phyloP scores from a whole-genome alignment of 2,888 invertebrate species.

The Drosophila meridiana region DNA sequence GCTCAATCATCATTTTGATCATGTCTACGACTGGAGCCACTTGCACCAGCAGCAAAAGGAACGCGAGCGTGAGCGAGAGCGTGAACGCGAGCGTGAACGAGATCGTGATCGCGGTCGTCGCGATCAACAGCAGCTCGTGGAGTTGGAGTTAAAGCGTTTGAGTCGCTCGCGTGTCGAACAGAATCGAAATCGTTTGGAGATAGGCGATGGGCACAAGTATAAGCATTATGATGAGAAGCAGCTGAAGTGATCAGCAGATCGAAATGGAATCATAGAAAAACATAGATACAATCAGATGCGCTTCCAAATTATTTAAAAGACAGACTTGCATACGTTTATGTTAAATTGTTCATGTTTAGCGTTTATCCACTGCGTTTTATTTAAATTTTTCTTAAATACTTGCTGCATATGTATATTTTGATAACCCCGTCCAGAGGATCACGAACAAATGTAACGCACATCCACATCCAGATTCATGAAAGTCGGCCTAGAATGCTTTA shows the following conservation, averaged over 20 bases:
- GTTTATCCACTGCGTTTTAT: constrained; percentile 16
- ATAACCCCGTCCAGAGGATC: neutral
- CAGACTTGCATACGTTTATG: constrained; percentile 1
- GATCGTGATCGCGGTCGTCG: constrained; percentile 18
- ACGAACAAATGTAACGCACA: neutral
- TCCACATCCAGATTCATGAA: neutral
- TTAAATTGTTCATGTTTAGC: constrained; percentile 41
- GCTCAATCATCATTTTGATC: constrained; percentile 98
- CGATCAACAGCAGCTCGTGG: constrained; percentile 15
- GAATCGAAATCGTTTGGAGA: neutral
- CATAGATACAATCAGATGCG: neutral
- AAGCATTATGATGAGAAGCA: constrained; percentile 26
- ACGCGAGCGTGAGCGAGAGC: constrained; percentile 22
- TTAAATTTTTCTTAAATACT: neutral
- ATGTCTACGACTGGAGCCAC: constrained; percentile 99
- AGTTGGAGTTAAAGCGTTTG: constrained; percentile 18
- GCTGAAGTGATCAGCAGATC: constrained; percentile 17
- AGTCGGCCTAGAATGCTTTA: neutral
- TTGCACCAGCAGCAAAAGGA: constrained; percentile 91
- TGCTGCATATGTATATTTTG: neutral
- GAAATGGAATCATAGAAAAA: neutral
- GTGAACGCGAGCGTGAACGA: constrained; percentile 19
- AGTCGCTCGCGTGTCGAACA: constrained; percentile 10
- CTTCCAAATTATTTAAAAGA: constrained; percentile 43
- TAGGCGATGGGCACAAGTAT: constrained; percentile 17